These are phyloP conservation scores for Myotis planiceps DNA, from an alignment of 2,797 vertebrate genomes.

Conservation along the genomic window DNA sequence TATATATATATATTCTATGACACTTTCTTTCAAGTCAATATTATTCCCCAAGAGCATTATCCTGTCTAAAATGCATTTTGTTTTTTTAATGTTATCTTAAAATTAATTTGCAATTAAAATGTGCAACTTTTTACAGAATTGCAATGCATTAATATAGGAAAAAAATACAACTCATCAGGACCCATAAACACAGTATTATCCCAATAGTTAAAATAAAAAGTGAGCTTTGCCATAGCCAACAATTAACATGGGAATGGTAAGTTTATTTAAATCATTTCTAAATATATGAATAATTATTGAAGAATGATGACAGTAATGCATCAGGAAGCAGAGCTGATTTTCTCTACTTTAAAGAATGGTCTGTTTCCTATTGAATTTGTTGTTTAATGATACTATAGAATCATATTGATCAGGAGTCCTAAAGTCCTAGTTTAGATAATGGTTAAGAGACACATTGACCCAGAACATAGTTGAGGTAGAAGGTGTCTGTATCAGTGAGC, in stretches of 20 bases:
- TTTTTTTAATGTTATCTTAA: background rate
- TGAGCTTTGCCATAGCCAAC: slow-evolving; percentile 75
- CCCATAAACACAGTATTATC: slow-evolving; percentile 79
- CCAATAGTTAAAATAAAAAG: slow-evolving; percentile 75
- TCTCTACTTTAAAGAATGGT: slow-evolving; percentile 7
- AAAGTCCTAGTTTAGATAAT: slow-evolving; percentile 2
- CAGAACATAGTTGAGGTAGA: background rate
- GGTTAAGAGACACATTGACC: background rate
- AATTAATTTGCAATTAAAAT: slow-evolving; percentile 80
- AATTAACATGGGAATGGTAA: slow-evolving; percentile 82
- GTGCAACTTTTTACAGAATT: slow-evolving; percentile 65
- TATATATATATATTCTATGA: background rate
- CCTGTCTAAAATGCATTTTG: slow-evolving; percentile 34
- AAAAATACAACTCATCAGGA: slow-evolving; percentile 84
- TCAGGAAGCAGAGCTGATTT: slow-evolving; percentile 70
- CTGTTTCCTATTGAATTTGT: slow-evolving; percentile 57
- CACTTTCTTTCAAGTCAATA: slow-evolving; percentile 45
- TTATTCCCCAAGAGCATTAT: background rate
- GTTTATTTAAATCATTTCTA: slow-evolving; percentile 73
- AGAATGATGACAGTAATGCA: slow-evolving; percentile 72
- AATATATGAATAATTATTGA: slow-evolving; percentile 85
- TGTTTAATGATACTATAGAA: slow-evolving; percentile 63
- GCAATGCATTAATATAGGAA: slow-evolving; percentile 64
- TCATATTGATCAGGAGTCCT: slow-evolving; percentile 28
- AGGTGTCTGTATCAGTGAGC: background rate